Conservation (phyloP, 1,140 invertebrate species). For the Heterodera carotae region DNA sequence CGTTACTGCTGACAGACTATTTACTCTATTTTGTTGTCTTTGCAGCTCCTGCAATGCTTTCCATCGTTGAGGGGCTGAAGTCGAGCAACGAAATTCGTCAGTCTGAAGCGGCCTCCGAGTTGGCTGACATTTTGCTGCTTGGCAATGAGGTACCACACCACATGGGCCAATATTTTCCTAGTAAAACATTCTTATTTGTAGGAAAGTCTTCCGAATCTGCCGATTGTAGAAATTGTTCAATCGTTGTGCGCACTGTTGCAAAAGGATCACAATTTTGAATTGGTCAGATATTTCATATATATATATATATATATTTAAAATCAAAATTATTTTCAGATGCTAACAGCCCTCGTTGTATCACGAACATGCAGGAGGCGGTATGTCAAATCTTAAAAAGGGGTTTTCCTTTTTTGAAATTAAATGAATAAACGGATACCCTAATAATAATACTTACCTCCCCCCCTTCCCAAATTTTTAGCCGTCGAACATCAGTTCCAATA, state of each 20-base stretch:
- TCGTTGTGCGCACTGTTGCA: conserved; percentile 73
- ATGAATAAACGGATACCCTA: no score
- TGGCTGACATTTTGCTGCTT: conserved; percentile 98
- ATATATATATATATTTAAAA: conserved; percentile 36
- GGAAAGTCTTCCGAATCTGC: conserved; percentile 94
- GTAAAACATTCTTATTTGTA: not conserved
- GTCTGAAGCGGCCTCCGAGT: conserved; percentile 89
- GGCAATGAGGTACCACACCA: conserved; percentile 93
- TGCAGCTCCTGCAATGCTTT: conserved; percentile 26
- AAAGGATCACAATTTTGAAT: conserved; percentile 90
- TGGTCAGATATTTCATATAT: conserved; percentile 70
- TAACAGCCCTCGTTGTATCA: conserved; percentile 92
- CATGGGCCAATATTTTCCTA: no score
- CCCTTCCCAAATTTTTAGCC: conserved; percentile 44
- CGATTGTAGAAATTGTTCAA: conserved; percentile 94
- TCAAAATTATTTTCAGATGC: conserved; percentile 87
- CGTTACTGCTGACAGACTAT: not conserved
- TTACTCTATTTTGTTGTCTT: not conserved
- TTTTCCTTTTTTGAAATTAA: no score
- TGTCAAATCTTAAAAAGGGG: no score
- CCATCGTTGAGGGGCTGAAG: conserved; percentile 83
- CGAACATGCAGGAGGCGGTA: conserved; percentile 95
- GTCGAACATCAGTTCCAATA: conserved; percentile 50
- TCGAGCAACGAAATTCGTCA: conserved; percentile 93
- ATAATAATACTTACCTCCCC: no score